Conservation (phyloP, 2,888 invertebrate species). For the Epistrophella euchroma region DNA sequence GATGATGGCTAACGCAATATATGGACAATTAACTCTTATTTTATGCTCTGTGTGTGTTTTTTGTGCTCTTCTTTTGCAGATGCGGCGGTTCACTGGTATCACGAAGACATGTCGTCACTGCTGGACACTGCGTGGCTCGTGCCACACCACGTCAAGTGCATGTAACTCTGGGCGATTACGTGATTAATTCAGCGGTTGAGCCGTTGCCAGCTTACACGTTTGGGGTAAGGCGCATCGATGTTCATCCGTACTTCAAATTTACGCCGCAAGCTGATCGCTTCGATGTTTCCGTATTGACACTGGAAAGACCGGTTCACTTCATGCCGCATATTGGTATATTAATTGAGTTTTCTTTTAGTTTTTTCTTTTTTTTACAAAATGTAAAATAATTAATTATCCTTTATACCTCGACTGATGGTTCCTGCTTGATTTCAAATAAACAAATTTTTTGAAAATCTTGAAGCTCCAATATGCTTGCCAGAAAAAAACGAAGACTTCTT, state of each 20-base stretch:
- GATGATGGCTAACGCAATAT: conserved; percentile 4
- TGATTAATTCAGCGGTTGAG: conserved; percentile 96
- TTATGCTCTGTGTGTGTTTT: conserved; percentile 24
- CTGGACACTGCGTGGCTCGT: conserved; percentile 96
- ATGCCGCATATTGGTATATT: conserved; percentile 91
- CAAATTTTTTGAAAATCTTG: background rate
- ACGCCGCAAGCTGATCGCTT: conserved; percentile 96
- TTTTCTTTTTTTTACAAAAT: background rate
- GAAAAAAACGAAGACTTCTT: conserved; percentile 95
- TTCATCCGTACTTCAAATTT: conserved; percentile 96
- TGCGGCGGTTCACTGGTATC: conserved; percentile 97
- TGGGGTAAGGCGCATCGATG: conserved; percentile 94
- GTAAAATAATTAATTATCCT: conserved; percentile 44
- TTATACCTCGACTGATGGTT: conserved; percentile 20
- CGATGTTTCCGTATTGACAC: conserved; percentile 94
- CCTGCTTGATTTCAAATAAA: background rate
- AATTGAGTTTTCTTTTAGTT: conserved; percentile 74
- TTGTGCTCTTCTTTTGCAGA: conserved; percentile 84
- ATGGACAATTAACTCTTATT: conserved; percentile 54
- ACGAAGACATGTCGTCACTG: conserved; percentile 95
- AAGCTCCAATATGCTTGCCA: conserved; percentile 95
- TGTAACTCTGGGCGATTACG: conserved; percentile 94
- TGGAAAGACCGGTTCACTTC: conserved; percentile 95
- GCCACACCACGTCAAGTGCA: conserved; percentile 95
- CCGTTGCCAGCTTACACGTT: conserved; percentile 96